These are phyloP conservation scores for Sigmodon hispidus DNA, from an alignment of 2,113 vertebrate species.

Conservation along the genomic window DNA sequence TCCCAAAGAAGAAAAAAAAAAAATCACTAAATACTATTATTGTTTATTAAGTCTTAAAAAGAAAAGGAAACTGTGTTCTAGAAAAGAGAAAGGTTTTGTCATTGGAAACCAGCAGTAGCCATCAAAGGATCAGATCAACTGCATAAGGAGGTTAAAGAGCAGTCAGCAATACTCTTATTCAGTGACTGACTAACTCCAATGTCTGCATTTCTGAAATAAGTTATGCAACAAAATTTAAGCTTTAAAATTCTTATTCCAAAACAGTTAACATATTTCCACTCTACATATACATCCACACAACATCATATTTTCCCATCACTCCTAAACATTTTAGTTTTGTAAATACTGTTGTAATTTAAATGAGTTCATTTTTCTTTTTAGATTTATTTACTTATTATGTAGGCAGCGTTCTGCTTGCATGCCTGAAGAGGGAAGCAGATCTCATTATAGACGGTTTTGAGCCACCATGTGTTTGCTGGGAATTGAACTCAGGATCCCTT, in stretches of 20 bases:
- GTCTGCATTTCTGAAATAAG: constrained; percentile 17
- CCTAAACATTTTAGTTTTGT: neutral
- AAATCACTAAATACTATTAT: neutral
- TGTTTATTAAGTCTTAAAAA: neutral
- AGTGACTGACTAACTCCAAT: constrained; percentile 64
- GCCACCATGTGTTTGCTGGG: too few relatives aligned
- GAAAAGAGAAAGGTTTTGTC: neutral
- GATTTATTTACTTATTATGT: too few relatives aligned
- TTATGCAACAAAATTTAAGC: constrained; percentile 7
- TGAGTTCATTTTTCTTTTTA: too few relatives aligned
- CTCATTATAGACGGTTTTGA: too few relatives aligned
- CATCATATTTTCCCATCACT: neutral
- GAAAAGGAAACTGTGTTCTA: neutral
- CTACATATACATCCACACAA: accelerated
- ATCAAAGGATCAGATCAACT: constrained; percentile 33
- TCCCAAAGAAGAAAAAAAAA: neutral
- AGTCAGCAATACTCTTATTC: constrained; percentile 66
- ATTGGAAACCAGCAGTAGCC: constrained; percentile 35
- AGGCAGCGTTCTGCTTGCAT: too few relatives aligned
- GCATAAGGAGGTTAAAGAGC: constrained; percentile 54
- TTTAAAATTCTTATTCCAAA: neutral
- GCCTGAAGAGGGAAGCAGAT: too few relatives aligned
- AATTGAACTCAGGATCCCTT: too few relatives aligned
- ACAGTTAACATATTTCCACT: neutral
- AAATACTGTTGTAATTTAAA: neutral